A percentile compares a stretch with the other conserved stretches of the same genome.
phyloP scores from a whole-genome alignment of 2,113 vertebrate species.

The Cynopterus brachyotis region DNA sequence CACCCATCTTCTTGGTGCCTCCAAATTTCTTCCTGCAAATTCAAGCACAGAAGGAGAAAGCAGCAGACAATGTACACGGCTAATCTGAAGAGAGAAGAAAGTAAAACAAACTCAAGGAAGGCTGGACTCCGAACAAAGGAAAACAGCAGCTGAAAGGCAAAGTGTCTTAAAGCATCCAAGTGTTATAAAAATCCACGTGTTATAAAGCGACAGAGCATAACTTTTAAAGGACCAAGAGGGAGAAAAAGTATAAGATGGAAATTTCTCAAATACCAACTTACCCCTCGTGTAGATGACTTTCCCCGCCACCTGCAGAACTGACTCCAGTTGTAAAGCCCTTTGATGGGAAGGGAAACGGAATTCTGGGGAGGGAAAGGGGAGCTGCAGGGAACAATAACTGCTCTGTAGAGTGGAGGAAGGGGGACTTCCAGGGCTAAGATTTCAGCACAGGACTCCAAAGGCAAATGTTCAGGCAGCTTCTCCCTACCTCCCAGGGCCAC shows the following conservation, averaged over 20 bases:
- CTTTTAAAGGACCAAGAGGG: neutral
- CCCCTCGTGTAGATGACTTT: rapidly evolving
- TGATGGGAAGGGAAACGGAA: slow-evolving; percentile 2
- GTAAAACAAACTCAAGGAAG: neutral
- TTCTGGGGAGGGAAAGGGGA: neutral
- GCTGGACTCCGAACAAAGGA: neutral
- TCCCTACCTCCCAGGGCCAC: neutral
- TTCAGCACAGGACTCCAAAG: neutral
- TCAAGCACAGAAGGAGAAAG: neutral
- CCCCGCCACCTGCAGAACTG: neutral
- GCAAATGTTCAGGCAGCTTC: neutral
- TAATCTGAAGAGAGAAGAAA: neutral
- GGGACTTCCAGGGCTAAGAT: slow-evolving; percentile 22
- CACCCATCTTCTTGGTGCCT: rapidly evolving
- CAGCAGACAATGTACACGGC: neutral
- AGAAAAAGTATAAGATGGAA: neutral
- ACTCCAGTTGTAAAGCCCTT: neutral
- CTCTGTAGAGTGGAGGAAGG: neutral
- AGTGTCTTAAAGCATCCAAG: neutral
- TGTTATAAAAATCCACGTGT: neutral
- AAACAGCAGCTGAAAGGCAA: neutral
- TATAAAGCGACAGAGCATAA: neutral
- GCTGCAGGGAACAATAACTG: neutral
- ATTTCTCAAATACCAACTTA: neutral
- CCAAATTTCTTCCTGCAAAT: neutral